Base-by-base conservation (phyloP, 2,797 vertebrate species). In the Cyprinodon diabolis region DNA sequence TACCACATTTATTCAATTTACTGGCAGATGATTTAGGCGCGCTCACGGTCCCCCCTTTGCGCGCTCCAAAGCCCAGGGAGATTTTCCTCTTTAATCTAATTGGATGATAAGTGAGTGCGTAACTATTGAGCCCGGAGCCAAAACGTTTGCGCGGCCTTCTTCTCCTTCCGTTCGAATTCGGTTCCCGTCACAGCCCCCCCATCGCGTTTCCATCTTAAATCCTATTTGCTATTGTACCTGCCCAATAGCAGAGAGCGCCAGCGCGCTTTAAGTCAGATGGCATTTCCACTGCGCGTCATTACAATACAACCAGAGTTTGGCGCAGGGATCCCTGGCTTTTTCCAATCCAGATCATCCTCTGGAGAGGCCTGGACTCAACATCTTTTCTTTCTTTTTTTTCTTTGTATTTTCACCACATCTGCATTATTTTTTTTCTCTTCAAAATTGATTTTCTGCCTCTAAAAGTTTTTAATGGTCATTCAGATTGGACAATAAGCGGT, bases 221-320 rank as follows among this genome's bases (percentile, higher is more conserved):
- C 95, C 94, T 92, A 95, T 96, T 96, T 96, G 96, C 96, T 95
- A 90, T 93, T 91, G 93, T 93, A 91, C 94, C 94, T 92, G 94
- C 93, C 96, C 95, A 95, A 96, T 95, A 94, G 94, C 95, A 93
- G 93, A 84, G 94, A 92, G 92, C 89, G 93, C 30, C 30, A 91
- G 92, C 88, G 93, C 94, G 90, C 94, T 89, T 95, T 95, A 96
- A 95, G 95, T 96, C 87, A 93, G 94, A 88, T 95, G 95, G 93
- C 95, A 95, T 95, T 95, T 95, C 95, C 95, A 94, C 93, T 49
- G 35, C 13, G 11, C 93, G 95, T 96, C 96, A 95, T 94, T 95
- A 93, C 92, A 93, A 93, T 94, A 91, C 89, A 85, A 93, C 89
- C 90, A 91, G 87, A 85, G 91, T 90, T 93, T 93, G 94, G 95